phyloP scores from a whole-genome alignment of 2,888 invertebrate genomes.

The Drosophila prolongata region DNA sequence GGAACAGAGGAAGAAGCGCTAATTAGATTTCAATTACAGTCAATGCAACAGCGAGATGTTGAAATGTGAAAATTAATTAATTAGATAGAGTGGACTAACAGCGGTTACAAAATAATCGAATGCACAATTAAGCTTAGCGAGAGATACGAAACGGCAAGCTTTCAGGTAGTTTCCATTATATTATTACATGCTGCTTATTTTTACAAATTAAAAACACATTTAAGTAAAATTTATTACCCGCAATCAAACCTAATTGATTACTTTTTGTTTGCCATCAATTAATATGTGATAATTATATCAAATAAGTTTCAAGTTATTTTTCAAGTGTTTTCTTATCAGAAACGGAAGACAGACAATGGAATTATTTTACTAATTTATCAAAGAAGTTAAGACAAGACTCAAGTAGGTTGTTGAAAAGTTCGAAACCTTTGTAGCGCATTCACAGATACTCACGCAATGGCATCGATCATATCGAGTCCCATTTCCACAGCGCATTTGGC shows the following conservation, averaged over 20 bases:
- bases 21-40: conserved; percentile 6
- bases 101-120: background rate
- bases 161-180: too few species aligned
- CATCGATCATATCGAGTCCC: conserved; percentile 94
- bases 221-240: too few species aligned
- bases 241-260: background rate
- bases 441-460: conserved; percentile 88
- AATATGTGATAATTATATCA: conserved; percentile 4
- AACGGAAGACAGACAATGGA: background rate
- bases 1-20: background rate
- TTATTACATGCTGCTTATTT: too few species aligned
- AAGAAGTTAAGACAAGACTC: background rate
- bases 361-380: background rate
- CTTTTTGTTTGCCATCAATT: background rate
- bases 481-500: conserved; percentile 96
- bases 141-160: too few species aligned
- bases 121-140: too few species aligned
- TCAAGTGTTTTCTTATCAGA: background rate
- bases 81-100: background rate
- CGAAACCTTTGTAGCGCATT: background rate
- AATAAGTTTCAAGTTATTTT: background rate
- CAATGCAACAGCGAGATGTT: background rate
- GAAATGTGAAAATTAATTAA: background rate
- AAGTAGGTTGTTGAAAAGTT: background rate
- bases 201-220: background rate